Conservation (phyloP, 1,140 invertebrate species). For the Bombus ignitus region DNA sequence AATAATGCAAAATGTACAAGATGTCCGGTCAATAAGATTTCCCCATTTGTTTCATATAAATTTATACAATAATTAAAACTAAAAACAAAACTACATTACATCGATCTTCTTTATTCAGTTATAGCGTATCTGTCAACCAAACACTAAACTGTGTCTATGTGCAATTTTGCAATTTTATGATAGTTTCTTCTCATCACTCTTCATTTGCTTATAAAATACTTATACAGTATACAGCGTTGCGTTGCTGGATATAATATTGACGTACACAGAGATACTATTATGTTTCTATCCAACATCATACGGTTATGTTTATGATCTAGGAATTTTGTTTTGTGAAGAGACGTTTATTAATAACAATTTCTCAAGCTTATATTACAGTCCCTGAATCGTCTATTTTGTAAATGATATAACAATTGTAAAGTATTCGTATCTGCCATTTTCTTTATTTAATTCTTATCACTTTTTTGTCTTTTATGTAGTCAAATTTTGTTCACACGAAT, state of each 20-base stretch:
- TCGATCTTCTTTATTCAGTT: background rate
- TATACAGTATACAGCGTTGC: background rate
- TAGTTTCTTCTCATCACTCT: background rate
- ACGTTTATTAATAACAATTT: background rate
- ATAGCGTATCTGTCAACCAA: background rate
- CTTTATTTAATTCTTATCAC: background rate
- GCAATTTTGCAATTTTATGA: background rate
- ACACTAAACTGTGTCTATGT: background rate
- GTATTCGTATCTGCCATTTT: background rate
- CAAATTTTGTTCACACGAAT: background rate
- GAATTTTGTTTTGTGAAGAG: background rate
- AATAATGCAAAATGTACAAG: background rate
- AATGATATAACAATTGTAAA: conserved; percentile 6
- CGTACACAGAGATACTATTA: background rate
- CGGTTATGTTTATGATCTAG: background rate
- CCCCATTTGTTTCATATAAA: too few species aligned
- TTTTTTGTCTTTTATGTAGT: background rate
- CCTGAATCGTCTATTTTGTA: conserved; percentile 12
- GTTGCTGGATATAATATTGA: background rate
- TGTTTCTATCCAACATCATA: background rate
- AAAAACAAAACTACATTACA: background rate
- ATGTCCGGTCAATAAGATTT: too few species aligned
- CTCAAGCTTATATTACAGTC: conserved; percentile 13
- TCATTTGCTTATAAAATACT: background rate
- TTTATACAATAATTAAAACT: background rate